Conservation (phyloP, 2,888 invertebrate species). For the Pediacus dermestoides region DNA sequence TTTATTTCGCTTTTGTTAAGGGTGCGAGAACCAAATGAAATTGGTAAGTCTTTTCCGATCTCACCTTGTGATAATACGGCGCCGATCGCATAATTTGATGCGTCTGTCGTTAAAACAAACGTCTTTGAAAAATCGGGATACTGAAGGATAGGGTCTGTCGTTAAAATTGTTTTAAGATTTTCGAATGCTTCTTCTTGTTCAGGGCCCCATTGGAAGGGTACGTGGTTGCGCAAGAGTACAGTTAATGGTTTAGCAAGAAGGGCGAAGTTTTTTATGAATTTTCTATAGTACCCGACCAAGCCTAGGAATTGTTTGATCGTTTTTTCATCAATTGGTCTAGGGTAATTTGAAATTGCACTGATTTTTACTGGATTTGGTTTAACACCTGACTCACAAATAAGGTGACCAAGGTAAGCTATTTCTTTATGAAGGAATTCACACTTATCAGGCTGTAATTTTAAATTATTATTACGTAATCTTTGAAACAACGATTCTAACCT, state of each 20-base stretch:
- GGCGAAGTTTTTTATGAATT: slow-evolving; percentile 15
- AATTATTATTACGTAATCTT: slow-evolving; percentile 14
- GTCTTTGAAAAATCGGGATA: slow-evolving; percentile 25
- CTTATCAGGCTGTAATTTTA: slow-evolving; percentile 19
- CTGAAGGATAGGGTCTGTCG: slow-evolving; percentile 16
- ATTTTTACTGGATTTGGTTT: slow-evolving; percentile 13
- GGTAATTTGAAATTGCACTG: slow-evolving; percentile 6
- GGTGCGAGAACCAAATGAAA: slow-evolving; percentile 26
- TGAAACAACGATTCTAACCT: too few relatives aligned
- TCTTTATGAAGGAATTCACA: slow-evolving; percentile 13
- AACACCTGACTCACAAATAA: slow-evolving; percentile 9
- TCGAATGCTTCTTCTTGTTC: too few relatives aligned
- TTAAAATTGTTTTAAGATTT: too few relatives aligned
- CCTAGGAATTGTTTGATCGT: slow-evolving; percentile 11
- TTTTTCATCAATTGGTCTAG: slow-evolving; percentile 10
- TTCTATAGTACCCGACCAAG: slow-evolving; percentile 12
- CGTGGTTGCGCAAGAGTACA: slow-evolving; percentile 16
- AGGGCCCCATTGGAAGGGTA: slow-evolving; percentile 4
- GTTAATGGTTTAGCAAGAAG: slow-evolving; percentile 18
- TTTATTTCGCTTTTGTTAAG: slow-evolving; percentile 27
- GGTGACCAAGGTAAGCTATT: slow-evolving; percentile 14
- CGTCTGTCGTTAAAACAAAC: slow-evolving; percentile 28
- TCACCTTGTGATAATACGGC: slow-evolving; percentile 25
- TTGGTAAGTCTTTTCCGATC: slow-evolving; percentile 35
- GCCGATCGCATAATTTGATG: slow-evolving; percentile 24